Evolutionary conservation across 1,140 invertebrate species (phyloP), one percentile per base, ranked within the genome.

Genomic region (Papilio polytes): DNA sequence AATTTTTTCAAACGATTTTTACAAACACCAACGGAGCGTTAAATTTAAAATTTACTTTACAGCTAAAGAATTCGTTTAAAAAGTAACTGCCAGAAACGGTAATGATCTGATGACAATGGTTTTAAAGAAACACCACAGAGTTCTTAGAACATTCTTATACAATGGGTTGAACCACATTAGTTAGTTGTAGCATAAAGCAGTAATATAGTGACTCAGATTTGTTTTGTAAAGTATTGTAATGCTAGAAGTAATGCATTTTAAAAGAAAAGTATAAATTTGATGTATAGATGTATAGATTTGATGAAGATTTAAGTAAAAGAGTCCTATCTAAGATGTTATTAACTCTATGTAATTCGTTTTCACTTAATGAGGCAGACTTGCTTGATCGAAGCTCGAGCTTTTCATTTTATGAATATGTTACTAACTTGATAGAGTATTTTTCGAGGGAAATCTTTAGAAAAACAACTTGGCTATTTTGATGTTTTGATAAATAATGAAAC

Each of bases 391-490:
- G 20, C 59, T 63, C 10, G 22, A 15, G 22, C 36, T 70, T 70
- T 70, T 70, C 63, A 6, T 31, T 70, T 70, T 70, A 70, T 59
- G 56, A 59, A 59, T 70, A 70, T 12, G 26, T 70, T 70, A 70
- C 26, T 70, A 70, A 70, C 26, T 70, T 36, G 63, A 70, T 36
- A 70, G 18, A 63, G 26, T 70, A 31, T 70, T 70, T 70, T 70
- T 36, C 63, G 18, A 31, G 63, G 15, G 10, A 18, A 36, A 26
- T 56, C 4, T 31, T 7, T 31, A 31, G 63, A 31, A 70, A 70
- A 70, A 70, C 26, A 70, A 15, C 13, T 70, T 31, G 2, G 10
- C 12, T 31, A 26, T 22, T 59, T 63, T 12, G 10, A 63, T 63
- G 56, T 12, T 63, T 22, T 63, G 20, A 22, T 63, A 12, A 63